phyloP scores from a whole-genome alignment of 2,113 vertebrate genomes.

The Sinosuthora webbiana region DNA sequence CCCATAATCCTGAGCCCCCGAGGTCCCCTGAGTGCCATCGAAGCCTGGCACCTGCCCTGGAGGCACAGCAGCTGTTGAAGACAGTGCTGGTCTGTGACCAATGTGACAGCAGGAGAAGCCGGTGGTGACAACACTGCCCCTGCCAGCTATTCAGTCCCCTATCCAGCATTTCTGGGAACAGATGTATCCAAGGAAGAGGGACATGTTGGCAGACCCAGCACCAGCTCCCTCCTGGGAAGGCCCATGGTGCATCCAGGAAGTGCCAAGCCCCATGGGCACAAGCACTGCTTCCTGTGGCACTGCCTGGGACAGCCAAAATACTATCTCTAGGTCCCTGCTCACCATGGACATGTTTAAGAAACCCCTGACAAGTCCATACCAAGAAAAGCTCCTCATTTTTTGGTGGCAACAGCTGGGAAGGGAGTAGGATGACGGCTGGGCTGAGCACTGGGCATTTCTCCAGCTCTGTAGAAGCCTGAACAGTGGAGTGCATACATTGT shows the following conservation, averaged over 20 bases:
- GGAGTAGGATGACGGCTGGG: neutral
- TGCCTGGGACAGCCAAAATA: neutral
- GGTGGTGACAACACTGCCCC: neutral
- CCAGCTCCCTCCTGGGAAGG: neutral
- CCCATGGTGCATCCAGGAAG: rapidly evolving
- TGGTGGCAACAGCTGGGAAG: neutral
- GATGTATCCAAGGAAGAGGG: neutral
- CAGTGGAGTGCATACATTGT: neutral
- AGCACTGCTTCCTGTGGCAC: neutral
- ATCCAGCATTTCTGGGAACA: neutral
- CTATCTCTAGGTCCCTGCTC: neutral
- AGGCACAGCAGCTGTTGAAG: neutral
- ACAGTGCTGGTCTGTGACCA: neutral
- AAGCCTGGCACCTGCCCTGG: neutral
- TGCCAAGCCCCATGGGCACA: neutral
- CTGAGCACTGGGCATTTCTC: neutral
- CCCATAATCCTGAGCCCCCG: neutral
- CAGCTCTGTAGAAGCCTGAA: neutral
- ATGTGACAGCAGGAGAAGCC: neutral
- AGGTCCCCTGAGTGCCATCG: neutral
- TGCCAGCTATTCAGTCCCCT: neutral
- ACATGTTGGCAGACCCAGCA: neutral
- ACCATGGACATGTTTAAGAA: neutral
- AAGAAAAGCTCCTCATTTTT: neutral
- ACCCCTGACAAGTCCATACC: neutral